Conservation (phyloP, 2,888 invertebrate genomes). For the Byasa hedistus region DNA sequence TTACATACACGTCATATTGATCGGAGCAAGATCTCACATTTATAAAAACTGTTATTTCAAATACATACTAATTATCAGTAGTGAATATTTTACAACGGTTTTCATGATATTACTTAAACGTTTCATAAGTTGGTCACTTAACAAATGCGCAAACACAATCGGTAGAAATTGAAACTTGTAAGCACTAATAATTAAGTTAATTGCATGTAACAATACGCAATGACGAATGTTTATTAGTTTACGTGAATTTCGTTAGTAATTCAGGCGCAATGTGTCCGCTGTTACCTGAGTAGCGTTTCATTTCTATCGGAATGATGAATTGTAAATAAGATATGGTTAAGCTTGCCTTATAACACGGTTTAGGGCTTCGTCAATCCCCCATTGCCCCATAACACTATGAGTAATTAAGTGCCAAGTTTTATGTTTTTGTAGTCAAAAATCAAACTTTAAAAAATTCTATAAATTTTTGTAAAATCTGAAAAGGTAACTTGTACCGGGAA, state of each 20-base stretch:
- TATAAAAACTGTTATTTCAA: too few relatives aligned
- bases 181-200: constrained; percentile 21
- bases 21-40: not conserved
- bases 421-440: too few relatives aligned
- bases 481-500: too few relatives aligned
- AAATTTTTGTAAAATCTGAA: too few relatives aligned
- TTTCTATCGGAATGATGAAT: not conserved
- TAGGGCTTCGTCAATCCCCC: too few relatives aligned
- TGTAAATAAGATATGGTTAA: too few relatives aligned
- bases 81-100: not conserved
- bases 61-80: too few relatives aligned
- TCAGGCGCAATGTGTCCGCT: not conserved
- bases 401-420: too few relatives aligned
- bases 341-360: too few relatives aligned
- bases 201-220: constrained; percentile 15
- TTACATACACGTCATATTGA: not conserved
- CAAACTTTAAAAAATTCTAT: too few relatives aligned
- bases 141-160: constrained; percentile 3
- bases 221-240: constrained; percentile 17
- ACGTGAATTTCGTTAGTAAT: constrained; percentile 1
- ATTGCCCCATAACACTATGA: too few relatives aligned
- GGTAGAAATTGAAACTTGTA: constrained; percentile 5
- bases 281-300: not conserved
- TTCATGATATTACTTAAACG: not conserved
- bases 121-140: constrained; percentile 1